phyloP scores from a whole-genome alignment of 2,797 vertebrate genomes.

The Scomberomorus guttatus region DNA sequence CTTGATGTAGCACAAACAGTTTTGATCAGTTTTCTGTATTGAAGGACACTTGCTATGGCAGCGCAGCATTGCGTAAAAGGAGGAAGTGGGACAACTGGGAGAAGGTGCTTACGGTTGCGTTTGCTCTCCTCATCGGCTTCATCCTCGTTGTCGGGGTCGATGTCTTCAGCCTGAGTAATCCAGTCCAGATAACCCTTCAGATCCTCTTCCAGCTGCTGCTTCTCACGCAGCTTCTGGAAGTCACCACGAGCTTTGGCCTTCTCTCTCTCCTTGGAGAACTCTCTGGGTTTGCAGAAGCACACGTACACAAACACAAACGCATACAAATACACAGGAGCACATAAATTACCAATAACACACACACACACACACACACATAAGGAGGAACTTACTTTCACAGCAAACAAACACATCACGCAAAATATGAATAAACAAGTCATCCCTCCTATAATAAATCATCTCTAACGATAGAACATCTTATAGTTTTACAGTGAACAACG shows the following conservation, averaged over 20 bases:
- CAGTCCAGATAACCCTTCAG: constrained; percentile 98
- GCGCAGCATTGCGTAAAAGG: not conserved
- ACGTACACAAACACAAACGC: constrained; percentile 73
- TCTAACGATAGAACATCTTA: not conserved
- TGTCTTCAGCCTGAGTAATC: constrained; percentile 99
- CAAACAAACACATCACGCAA: constrained; percentile 28
- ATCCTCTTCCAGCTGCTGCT: constrained; percentile 98
- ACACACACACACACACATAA: constrained; percentile 64
- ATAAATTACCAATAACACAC: constrained; percentile 69
- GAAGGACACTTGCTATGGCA: constrained; percentile 5
- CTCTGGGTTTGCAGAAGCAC: constrained; percentile 86
- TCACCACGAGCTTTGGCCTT: constrained; percentile 99
- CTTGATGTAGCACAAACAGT: not conserved
- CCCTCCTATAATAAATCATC: not conserved
- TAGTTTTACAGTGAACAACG: not conserved
- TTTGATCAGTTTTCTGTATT: constrained; percentile 20
- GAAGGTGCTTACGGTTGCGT: constrained; percentile 90
- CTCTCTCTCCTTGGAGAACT: constrained; percentile 99
- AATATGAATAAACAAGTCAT: constrained; percentile 15
- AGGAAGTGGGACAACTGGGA: not conserved
- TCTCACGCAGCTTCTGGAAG: constrained; percentile 98
- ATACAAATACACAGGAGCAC: constrained; percentile 73
- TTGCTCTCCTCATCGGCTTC: constrained; percentile 95
- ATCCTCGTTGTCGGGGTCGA: constrained; percentile 98
- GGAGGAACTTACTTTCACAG: constrained; percentile 36